Percentiles rank a stretch among this genome's conserved stretches.
Evolutionary conservation across 2,888 invertebrate genomes (phyloP).

Genomic region (Sarcophaga variegata): DNA sequence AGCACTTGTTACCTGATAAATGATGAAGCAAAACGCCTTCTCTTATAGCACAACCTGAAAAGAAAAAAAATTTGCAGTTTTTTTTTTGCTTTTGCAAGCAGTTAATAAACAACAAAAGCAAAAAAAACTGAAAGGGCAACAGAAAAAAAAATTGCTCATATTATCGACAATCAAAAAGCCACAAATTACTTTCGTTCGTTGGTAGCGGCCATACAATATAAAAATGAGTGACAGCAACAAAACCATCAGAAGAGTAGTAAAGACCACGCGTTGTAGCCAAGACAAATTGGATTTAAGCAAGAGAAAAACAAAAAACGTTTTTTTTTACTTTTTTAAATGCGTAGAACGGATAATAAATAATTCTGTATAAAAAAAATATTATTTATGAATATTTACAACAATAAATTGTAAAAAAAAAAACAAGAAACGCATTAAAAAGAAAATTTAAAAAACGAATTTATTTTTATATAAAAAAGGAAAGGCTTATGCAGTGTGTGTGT

Average conservation of each 20-base stretch:
- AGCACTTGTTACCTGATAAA: no score
- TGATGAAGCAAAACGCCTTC: no score
- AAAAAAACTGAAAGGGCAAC: not conserved
- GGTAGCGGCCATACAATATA: conserved; percentile 42
- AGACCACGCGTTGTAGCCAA: conserved; percentile 27
- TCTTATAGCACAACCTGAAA: not conserved
- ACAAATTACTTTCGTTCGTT: conserved; percentile 55
- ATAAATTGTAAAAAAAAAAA: conserved; percentile 9
- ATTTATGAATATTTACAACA: conserved; percentile 23
- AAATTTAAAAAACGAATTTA: not conserved
- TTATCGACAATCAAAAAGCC: conserved; percentile 60
- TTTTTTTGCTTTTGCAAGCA: not conserved
- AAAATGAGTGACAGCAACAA: conserved; percentile 55
- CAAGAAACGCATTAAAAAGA: not conserved
- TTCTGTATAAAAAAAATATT: conserved; percentile 19
- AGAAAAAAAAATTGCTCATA: conserved; percentile 9
- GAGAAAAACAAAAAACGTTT: conserved; percentile 11
- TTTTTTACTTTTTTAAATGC: not conserved
- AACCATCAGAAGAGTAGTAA: conserved; percentile 32
- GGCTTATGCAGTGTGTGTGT: not conserved
- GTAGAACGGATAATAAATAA: not conserved
- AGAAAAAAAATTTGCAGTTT: not conserved
- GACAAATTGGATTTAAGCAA: conserved; percentile 32
- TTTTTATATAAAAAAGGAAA: not conserved
- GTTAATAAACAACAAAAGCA: not conserved